phyloP scores from a whole-genome alignment of 2,888 invertebrate species.

The Gastrophysa polygoni region DNA sequence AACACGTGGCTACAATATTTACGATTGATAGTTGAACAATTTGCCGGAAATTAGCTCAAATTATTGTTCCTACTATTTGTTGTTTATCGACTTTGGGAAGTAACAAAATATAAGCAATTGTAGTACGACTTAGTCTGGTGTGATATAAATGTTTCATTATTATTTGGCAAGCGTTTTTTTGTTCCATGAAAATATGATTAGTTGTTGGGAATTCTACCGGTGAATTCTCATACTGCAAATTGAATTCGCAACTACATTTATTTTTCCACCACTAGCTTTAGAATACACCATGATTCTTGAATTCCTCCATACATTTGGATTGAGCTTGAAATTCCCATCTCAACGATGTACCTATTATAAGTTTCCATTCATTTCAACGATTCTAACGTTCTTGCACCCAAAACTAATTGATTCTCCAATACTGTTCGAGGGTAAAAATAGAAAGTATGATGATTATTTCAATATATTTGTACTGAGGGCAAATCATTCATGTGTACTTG shows the following conservation, averaged over 20 bases:
- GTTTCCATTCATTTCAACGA: too few species aligned
- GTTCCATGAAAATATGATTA: constrained; percentile 9
- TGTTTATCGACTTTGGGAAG: constrained; percentile 47
- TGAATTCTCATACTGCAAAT: background rate
- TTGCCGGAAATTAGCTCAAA: constrained; percentile 37
- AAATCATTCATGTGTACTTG: too few species aligned
- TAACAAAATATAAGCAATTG: constrained; percentile 55
- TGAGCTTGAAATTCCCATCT: too few species aligned
- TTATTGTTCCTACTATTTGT: constrained; percentile 49
- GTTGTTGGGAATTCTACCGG: constrained; percentile 19
- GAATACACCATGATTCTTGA: background rate
- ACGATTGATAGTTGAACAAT: background rate
- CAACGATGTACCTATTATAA: too few species aligned
- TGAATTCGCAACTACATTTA: too few species aligned
- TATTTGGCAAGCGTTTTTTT: constrained; percentile 25
- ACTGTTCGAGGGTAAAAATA: too few species aligned
- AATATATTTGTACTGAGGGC: too few species aligned
- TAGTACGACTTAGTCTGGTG: constrained; percentile 56
- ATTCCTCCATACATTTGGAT: too few species aligned
- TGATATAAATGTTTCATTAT: constrained; percentile 47
- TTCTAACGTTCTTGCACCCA: too few species aligned
- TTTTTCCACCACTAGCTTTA: too few species aligned
- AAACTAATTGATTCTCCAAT: too few species aligned
- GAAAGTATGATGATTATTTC: too few species aligned
- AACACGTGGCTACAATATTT: background rate